Evolutionary conservation across 2,888 invertebrate species (phyloP), one percentile per base, ranked within the genome.

Genomic region (Ochropleura leucogaster): DNA sequence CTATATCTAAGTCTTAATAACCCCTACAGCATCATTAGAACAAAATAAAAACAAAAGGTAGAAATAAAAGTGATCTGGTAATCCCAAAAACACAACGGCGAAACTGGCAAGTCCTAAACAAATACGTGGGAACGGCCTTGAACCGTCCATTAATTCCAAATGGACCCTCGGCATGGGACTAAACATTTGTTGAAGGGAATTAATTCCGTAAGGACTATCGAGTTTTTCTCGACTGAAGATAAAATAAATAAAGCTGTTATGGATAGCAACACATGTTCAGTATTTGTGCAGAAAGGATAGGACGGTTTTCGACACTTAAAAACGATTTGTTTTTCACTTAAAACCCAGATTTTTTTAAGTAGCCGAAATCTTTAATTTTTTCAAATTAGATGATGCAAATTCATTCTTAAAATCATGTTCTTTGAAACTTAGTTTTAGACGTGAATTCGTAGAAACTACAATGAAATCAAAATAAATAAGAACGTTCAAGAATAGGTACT

Each of bases 161-260:
- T 83, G 80, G 84, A 84, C 87, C 80, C 80, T 85, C 66, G 79
- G 79, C 77, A 76, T 83, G 73, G 77, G 73, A 73, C 85, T 81
- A 77, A 82, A 84, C 87, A 85, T 87, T 86, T 83, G 83, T 76
- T 80, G 80, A 82, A 82, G 82, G 79, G 79, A 85, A 87, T 87
- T 86, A 84, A 84, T 80, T 87, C 82, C 72, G 77, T 74, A 66
- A 78, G 80, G 80, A 75, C 72, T 80, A 80, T 87, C 68, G 80
- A 82, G 75, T 82, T 79, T 79, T 73, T 62, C 64, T 72, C 53
- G 46, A 57, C n/a, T 44, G 57, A 59, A 72, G 70, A 80, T 76
- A 79, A 81, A 83, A 72, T 79, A 79, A 70, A 76, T 76, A 68
- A 76, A 72, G 57, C 67, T 47, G 55, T 59, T 64, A 70, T 53